A percentile compares a stretch with the other conserved stretches of the same genome.
Evolutionary conservation across 2,113 vertebrate genomes (phyloP).

Genomic region (Peromyscus maniculatus): DNA sequence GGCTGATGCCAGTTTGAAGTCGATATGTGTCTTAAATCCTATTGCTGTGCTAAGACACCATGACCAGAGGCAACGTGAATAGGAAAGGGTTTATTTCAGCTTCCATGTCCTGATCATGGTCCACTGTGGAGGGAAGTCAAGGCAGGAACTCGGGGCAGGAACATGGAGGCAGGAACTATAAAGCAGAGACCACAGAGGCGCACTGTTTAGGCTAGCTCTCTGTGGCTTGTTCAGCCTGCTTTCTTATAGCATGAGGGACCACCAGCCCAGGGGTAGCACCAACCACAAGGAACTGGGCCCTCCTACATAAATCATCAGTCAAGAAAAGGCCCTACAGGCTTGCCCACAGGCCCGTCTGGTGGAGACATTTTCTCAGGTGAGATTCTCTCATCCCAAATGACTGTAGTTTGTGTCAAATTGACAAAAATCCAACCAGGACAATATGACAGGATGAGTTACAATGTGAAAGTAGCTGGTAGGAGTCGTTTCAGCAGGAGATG

Average conservation of each 20-base stretch:
- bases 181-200: neutral
- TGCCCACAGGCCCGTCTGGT: neutral
- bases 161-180: neutral
- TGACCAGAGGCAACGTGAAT: neutral
- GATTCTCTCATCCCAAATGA: neutral
- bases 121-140: neutral
- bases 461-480: neutral
- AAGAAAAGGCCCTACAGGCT: neutral
- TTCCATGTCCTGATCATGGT: neutral
- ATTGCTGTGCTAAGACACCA: neutral
- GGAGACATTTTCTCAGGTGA: constrained; percentile 1
- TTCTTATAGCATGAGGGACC: neutral
- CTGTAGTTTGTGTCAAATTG: neutral
- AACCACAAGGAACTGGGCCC: neutral
- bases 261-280: no score
- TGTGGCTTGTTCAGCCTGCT: neutral
- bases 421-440: neutral
- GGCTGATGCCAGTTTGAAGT: neutral
- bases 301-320: neutral
- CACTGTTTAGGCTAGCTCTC: neutral
- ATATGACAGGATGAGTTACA: neutral
- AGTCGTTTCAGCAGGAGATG: neutral
- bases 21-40: neutral
- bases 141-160: neutral
- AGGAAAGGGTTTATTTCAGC: neutral